phyloP scores from a whole-genome alignment of 2,888 invertebrate genomes.

The Brachynemurus nebulosus region DNA sequence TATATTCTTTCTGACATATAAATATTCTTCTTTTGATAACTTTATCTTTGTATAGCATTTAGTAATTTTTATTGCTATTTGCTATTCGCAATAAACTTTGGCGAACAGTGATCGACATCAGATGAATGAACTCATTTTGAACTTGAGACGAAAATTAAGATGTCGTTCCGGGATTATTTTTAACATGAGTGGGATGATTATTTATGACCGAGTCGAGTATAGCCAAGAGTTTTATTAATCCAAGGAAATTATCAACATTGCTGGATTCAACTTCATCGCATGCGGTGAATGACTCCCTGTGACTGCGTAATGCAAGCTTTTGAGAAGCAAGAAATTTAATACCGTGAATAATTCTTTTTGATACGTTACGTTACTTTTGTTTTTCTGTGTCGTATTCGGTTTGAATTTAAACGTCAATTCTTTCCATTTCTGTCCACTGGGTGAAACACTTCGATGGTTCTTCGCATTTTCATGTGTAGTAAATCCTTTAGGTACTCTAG shows the following conservation, averaged over 20 bases:
- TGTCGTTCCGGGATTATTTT: conserved; percentile 13
- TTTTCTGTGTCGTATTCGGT: conserved; percentile 7
- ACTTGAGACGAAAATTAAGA: conserved; percentile 18
- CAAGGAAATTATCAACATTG: conserved; percentile 11
- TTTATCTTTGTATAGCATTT: too few species aligned
- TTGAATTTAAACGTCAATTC: not conserved
- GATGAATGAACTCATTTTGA: conserved; percentile 19
- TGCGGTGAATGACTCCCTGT: too few species aligned
- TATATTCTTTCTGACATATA: too few species aligned
- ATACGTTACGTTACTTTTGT: conserved; percentile 9
- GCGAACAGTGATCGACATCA: too few species aligned
- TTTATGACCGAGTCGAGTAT: conserved; percentile 11
- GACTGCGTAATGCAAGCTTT: conserved; percentile 8
- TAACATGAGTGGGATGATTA: conserved; percentile 15
- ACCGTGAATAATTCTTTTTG: conserved; percentile 7
- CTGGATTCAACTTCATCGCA: conserved; percentile 5
- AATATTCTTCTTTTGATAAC: too few species aligned
- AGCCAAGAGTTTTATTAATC: conserved; percentile 7
- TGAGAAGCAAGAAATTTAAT: conserved; percentile 6
- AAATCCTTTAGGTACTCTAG: not conserved
- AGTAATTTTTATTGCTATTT: too few species aligned
- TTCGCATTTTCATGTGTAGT: not conserved
- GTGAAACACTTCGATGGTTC: not conserved
- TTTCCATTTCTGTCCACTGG: not conserved
- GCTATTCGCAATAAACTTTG: too few species aligned